Evolutionary conservation across 1,140 invertebrate species (phyloP).

Genomic region (Hypsibius dujardini): DNA sequence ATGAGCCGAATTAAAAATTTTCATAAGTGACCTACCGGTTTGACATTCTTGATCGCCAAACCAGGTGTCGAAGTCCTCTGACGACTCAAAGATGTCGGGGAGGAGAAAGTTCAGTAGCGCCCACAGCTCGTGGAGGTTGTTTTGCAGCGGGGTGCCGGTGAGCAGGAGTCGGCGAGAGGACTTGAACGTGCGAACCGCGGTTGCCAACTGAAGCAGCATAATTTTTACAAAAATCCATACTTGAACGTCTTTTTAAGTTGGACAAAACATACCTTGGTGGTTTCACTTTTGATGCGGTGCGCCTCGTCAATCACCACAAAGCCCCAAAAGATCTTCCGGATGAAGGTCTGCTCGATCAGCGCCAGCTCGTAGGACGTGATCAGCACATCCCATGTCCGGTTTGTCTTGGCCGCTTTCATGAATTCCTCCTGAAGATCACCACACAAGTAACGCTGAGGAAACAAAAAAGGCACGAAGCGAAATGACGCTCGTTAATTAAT

Average conservation of each 20-base stretch:
- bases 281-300: slow-evolving; percentile 49
- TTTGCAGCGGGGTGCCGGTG: slow-evolving; percentile 60
- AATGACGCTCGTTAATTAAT: not conserved
- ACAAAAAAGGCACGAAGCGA: not conserved
- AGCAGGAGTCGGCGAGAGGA: slow-evolving; percentile 41
- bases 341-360: slow-evolving; percentile 34
- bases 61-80: slow-evolving; percentile 1
- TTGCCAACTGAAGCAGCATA: slow-evolving; percentile 18
- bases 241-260: no score
- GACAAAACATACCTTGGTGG: not conserved
- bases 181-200: slow-evolving; percentile 35
- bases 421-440: not conserved
- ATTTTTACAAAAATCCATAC: slow-evolving; percentile 21
- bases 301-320: slow-evolving; percentile 57
- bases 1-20: no score
- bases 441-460: not conserved
- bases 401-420: not conserved
- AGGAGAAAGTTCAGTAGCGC: slow-evolving; percentile 52
- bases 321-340: slow-evolving; percentile 39
- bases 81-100: slow-evolving; percentile 45
- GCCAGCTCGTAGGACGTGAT: slow-evolving; percentile 45
- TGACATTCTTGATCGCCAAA: not conserved
- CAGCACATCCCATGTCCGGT: slow-evolving; percentile 49
- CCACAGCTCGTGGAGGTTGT: slow-evolving; percentile 54
- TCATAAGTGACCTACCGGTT: not conserved